These are phyloP conservation scores for Sapajus apella DNA, from an alignment of 2,113 vertebrate species.

Conservation along the genomic window DNA sequence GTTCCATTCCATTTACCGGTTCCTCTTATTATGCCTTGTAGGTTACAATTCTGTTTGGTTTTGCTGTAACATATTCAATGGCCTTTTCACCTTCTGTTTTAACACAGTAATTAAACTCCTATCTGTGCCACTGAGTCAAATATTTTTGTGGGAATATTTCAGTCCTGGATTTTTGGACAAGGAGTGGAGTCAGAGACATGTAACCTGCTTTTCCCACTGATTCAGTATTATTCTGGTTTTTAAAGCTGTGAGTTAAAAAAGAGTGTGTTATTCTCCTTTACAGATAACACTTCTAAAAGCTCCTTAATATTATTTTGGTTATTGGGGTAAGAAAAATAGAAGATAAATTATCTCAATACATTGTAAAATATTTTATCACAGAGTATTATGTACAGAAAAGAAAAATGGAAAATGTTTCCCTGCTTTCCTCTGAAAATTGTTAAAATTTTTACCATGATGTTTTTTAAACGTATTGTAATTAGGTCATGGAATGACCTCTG, in stretches of 20 bases:
- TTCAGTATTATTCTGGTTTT: background rate
- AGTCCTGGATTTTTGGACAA: background rate
- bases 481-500: background rate
- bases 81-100: background rate
- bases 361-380: background rate
- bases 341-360: slow-evolving; percentile 38
- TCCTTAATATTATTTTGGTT: background rate
- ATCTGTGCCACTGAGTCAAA: background rate
- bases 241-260: background rate
- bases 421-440: background rate
- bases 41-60: background rate
- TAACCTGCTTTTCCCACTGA: background rate
- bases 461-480: slow-evolving; percentile 6
- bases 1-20: background rate
- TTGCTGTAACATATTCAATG: background rate
- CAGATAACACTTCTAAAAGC: background rate
- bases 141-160: background rate
- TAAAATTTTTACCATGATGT: background rate
- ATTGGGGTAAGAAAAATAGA: background rate
- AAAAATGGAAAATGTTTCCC: background rate
- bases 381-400: slow-evolving; percentile 11
- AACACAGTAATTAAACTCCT: background rate
- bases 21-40: background rate
- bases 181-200: background rate
- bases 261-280: background rate